phyloP scores from a whole-genome alignment of 2,797 vertebrate species.

The Thamnophis elegans region DNA sequence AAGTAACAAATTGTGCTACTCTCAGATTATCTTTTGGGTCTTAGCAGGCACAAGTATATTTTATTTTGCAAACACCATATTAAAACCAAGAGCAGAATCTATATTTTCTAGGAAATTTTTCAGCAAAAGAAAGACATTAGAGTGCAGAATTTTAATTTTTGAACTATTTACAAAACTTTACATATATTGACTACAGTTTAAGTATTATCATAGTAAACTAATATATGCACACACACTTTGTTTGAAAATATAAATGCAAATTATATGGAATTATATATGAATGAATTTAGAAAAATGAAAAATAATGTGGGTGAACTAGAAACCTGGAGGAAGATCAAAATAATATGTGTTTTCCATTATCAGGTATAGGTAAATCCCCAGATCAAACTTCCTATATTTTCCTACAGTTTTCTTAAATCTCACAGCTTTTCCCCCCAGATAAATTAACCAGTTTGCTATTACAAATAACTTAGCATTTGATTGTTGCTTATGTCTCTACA shows the following conservation, averaged over 20 bases:
- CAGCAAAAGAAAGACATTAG: not conserved
- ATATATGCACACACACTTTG: conserved; percentile 21
- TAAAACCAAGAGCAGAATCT: not conserved
- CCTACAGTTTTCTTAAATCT: not conserved
- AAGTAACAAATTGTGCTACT: not conserved
- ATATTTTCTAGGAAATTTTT: not conserved
- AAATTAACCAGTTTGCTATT: not conserved
- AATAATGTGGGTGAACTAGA: not conserved
- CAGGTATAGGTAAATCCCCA: not conserved
- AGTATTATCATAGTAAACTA: conserved; percentile 45
- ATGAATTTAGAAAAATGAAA: not conserved
- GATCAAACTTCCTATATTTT: not conserved
- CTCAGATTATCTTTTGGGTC: not conserved
- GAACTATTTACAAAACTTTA: not conserved
- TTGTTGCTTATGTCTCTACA: not conserved
- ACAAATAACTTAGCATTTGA: not conserved
- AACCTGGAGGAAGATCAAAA: not conserved
- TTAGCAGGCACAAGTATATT: not conserved
- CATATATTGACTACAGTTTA: conserved; percentile 27
- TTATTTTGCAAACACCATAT: not conserved
- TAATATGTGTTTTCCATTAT: not conserved
- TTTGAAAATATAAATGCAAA: conserved; percentile 40
- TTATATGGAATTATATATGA: conserved; percentile 5
- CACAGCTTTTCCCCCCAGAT: not conserved
- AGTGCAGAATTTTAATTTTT: not conserved